A percentile compares a stretch with the other conserved stretches of the same genome.
phyloP scores from a whole-genome alignment of 2,113 vertebrate genomes.

The Gila orcuttii region DNA sequence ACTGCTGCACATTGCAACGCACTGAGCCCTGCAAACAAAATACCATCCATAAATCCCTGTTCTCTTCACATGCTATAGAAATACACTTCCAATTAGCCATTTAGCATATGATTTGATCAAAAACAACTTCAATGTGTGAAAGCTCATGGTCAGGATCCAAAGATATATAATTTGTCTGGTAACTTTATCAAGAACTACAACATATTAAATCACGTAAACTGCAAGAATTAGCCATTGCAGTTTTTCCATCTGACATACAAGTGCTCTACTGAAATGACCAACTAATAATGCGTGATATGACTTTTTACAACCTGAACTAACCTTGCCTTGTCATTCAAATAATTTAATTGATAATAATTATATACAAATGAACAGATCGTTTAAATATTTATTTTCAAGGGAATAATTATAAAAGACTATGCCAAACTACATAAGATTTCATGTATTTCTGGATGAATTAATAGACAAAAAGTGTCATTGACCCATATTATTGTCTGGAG shows the following conservation, averaged over 20 bases:
- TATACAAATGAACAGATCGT: too few relatives aligned
- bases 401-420: too few relatives aligned
- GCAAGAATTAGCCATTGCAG: neutral
- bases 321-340: too few relatives aligned
- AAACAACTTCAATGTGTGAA: neutral
- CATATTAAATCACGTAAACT: neutral
- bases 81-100: neutral
- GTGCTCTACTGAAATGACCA: neutral
- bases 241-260: neutral
- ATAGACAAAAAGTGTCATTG: too few relatives aligned
- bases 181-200: neutral
- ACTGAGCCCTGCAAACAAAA: slow-evolving; percentile 73
- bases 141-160: neutral
- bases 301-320: neutral
- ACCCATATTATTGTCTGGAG: too few relatives aligned
- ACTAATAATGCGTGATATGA: neutral
- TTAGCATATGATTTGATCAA: neutral
- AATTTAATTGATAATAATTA: too few relatives aligned
- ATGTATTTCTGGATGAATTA: too few relatives aligned
- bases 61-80: neutral
- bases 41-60: neutral
- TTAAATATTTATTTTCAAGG: too few relatives aligned
- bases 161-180: neutral
- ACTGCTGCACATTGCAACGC: slow-evolving; percentile 76
- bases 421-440: too few relatives aligned